phyloP scores from a whole-genome alignment of 2,888 invertebrate genomes.

The Euclidia mi region DNA sequence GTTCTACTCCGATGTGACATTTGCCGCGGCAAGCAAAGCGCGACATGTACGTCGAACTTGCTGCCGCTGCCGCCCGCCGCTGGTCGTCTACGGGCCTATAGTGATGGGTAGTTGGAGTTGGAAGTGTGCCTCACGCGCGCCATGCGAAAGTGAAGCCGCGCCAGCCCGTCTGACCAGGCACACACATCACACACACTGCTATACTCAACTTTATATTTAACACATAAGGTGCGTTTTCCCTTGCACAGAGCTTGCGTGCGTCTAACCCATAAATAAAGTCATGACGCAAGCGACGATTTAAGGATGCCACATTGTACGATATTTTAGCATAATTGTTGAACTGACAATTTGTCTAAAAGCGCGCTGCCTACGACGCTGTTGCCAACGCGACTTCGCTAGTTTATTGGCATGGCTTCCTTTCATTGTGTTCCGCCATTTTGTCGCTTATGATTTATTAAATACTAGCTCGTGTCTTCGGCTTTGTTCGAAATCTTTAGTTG shows the following conservation, averaged over 20 bases:
- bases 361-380: constrained; percentile 10
- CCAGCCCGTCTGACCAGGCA: constrained; percentile 38
- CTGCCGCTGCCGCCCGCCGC: too few relatives aligned
- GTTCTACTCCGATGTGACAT: too few relatives aligned
- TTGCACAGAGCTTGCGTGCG: constrained; percentile 16
- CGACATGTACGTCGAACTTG: too few relatives aligned
- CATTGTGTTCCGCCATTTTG: neutral
- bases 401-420: too few relatives aligned
- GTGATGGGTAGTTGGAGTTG: too few relatives aligned
- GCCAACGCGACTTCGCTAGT: too few relatives aligned
- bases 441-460: constrained; percentile 5
- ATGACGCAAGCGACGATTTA: constrained; percentile 57
- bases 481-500: neutral
- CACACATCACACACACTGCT: too few relatives aligned
- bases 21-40: too few relatives aligned
- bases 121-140: too few relatives aligned
- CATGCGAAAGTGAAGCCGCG: constrained; percentile 35
- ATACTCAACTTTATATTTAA: too few relatives aligned
- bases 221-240: constrained; percentile 25
- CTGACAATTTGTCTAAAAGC: constrained; percentile 20
- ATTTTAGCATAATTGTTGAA: constrained; percentile 32
- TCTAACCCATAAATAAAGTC: constrained; percentile 51
- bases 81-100: too few relatives aligned
- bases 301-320: constrained; percentile 55
- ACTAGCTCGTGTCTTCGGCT: neutral